These are phyloP conservation scores for Brachymystax lenok DNA, from an alignment of 2,797 vertebrate genomes.

Conservation along the genomic window DNA sequence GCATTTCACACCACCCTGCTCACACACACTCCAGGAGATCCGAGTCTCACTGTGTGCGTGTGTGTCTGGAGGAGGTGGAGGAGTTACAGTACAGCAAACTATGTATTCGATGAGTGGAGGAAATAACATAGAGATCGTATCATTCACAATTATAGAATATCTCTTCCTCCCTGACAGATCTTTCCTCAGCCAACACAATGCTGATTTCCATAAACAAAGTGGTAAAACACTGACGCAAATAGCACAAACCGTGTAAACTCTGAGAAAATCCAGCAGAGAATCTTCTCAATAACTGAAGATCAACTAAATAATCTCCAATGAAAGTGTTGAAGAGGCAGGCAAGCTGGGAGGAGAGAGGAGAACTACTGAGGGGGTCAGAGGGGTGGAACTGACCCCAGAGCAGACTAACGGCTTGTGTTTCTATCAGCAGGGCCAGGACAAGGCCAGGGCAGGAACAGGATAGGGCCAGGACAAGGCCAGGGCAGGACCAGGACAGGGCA, in stretches of 20 bases:
- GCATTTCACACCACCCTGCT: constrained; percentile 41
- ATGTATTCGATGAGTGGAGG: not conserved
- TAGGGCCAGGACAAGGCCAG: no score
- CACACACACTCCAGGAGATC: constrained; percentile 21
- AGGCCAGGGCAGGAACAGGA: constrained; percentile 14
- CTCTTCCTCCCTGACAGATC: not conserved
- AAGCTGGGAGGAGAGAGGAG: not conserved
- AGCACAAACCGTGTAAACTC: constrained; percentile 21
- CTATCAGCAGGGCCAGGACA: constrained; percentile 14
- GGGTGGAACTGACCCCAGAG: constrained; percentile 17
- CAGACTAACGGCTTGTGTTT: constrained; percentile 33
- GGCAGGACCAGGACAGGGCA: no score
- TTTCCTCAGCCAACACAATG: not conserved
- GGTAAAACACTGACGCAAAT: constrained; percentile 16
- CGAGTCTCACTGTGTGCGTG: not conserved
- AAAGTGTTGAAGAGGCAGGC: constrained; percentile 9
- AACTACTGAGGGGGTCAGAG: not conserved
- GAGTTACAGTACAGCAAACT: not conserved
- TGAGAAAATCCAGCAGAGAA: constrained; percentile 25
- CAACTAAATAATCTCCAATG: constrained; percentile 31
- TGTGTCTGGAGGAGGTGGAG: no score
- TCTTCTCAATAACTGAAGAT: constrained; percentile 16
- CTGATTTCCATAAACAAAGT: constrained; percentile 21
- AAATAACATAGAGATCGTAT: not conserved
- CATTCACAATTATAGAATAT: not conserved